Base-by-base conservation (phyloP, 1,140 invertebrate species). In the Papilio helenus region DNA sequence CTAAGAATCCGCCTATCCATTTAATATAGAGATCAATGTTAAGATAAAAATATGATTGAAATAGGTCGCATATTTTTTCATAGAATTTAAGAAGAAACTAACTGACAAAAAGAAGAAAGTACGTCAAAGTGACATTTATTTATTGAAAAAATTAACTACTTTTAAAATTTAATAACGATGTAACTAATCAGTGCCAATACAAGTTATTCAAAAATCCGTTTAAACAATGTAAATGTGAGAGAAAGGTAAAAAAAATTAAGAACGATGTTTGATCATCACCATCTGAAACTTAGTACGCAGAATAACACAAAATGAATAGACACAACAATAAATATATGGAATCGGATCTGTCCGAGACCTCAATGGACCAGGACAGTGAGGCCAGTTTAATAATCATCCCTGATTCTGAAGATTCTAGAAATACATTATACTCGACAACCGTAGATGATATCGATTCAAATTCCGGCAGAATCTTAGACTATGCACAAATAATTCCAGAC, bases 81-180 rank as follows among this genome's bases (percentile, higher is more conserved):
- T 18, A 74, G 44, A 74, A 44, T 44, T 44, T 74, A 46, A 46
- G 16, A 46, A 49, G 23, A 74, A 46, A 46, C 12, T 29, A 23
- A 26, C 20, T 49, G 46, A 74, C 72, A 46, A 74, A 74, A 76
- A 68, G 42, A 76, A 76, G 42, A n/a, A 76, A 76, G 44, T 76
- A 49, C 12, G 72, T 74, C 72, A 74, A 49, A 23, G 23, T 74
- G 72, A 74, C 72, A 26, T 26, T 68, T 68, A 68, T 18, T 68
- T 29, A 16, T 29, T 29, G 14, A 29, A 68, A 68, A 68, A 68
- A 68, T 16, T 68, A 68, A 23, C 10, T 26, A 61, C 3, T 26
- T n/a, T 61, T 61, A 26, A 26, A 61, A 34, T 68, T 68, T 4
- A 16, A 7, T 5, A 29, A 34, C 61, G 26, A 68, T 68, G 61